A percentile compares a stretch with the other conserved stretches of the same genome.
These are phyloP conservation scores for Alouatta palliata DNA, from an alignment of 2,113 vertebrate species.

Conservation along the genomic window DNA sequence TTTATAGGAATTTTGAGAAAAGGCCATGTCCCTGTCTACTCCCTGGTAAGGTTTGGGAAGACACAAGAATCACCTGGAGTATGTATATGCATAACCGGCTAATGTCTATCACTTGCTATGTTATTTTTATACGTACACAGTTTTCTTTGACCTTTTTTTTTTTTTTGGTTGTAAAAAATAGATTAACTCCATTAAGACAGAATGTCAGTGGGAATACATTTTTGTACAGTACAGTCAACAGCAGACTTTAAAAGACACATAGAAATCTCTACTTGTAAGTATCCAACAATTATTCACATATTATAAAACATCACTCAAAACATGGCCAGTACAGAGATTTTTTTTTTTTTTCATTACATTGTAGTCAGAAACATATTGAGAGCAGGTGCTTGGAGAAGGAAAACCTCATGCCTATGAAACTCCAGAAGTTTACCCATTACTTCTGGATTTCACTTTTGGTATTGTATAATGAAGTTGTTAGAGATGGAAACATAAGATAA, in stretches of 20 bases:
- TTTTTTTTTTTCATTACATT: background rate
- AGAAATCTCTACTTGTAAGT: background rate
- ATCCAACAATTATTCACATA: background rate
- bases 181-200: background rate
- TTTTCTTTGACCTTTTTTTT: background rate
- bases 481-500: background rate
- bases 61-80: too few species aligned
- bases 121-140: too few species aligned
- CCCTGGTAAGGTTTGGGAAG: background rate
- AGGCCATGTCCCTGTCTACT: background rate
- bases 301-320: background rate
- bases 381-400: background rate
- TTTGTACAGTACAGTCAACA: background rate
- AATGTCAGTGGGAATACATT: background rate
- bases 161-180: background rate
- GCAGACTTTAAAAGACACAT: background rate
- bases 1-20: background rate
- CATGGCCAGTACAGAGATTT: background rate
- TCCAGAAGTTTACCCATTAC: background rate
- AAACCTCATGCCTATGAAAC: background rate
- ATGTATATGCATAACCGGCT: background rate
- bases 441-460: background rate
- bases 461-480: background rate
- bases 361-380: background rate
- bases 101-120: background rate